These are phyloP conservation scores for Anniella stebbinsi DNA, from an alignment of 2,797 vertebrate genomes.

Conservation along the genomic window DNA sequence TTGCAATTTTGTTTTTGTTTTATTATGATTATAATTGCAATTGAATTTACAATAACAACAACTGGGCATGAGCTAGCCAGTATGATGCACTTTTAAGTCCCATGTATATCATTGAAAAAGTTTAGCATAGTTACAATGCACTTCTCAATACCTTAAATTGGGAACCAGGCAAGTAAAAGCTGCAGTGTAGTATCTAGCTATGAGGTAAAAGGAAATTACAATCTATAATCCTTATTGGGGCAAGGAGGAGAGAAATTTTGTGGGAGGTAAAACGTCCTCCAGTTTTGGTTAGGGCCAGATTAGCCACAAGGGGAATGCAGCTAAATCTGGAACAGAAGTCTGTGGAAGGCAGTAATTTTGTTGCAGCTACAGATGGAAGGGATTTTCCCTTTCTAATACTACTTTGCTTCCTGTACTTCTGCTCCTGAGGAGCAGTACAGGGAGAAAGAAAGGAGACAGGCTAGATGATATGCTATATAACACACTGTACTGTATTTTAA, in stretches of 20 bases:
- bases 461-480: not conserved
- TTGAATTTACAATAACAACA: too few species aligned
- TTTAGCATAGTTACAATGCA: not conserved
- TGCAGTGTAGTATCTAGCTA: constrained; percentile 6
- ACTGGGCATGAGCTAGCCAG: too few species aligned
- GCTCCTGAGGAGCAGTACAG: not conserved
- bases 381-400: not conserved
- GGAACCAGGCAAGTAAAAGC: not conserved
- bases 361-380: not conserved
- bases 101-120: not conserved
- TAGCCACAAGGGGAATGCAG: not conserved
- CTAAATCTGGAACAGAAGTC: not conserved
- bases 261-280: not conserved
- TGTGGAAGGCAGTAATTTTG: not conserved
- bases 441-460: not conserved
- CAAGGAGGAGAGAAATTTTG: constrained; percentile 1
- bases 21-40: too few species aligned
- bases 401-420: not conserved
- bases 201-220: constrained; percentile 1
- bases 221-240: not conserved
- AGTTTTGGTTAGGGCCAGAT: not conserved
- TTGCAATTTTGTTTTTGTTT: not conserved
- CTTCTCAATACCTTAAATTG: not conserved
- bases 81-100: not conserved
- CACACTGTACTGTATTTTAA: not conserved